Base-by-base conservation (phyloP, 2,888 invertebrate species). In the Nebria salina region DNA sequence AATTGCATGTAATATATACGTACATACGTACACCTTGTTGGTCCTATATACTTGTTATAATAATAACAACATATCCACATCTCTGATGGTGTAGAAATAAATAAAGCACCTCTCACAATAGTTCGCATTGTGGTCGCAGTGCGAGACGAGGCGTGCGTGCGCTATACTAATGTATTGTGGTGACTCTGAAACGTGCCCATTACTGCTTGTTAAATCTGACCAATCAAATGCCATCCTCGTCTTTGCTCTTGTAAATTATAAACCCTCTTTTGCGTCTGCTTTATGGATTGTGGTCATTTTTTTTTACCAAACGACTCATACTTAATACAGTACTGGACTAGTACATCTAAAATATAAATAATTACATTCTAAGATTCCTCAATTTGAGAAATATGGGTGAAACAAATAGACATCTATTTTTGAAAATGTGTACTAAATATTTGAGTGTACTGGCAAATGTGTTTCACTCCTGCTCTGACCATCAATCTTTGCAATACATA, bases 131-230 rank as follows among this genome's bases (percentile, higher is more conserved):
- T 68, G 34, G 34, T 34, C 4, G 68, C 68, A 5, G 68, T 68
- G 68, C 26, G 15, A 70, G n/a, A 26, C 34, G 70, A 70, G n/a
- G 70, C 34, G 70, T 70, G 70, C 70, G 20, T 5, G 25, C 15
- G 25, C 70, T 70, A 54, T 54, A 54, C 70, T 70, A 70, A 70
- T 70, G 70, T 70, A 70, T 76, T 77, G 77, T 72, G 77, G 77
- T 72, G 54, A 43, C 70, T 72, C 54, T 54, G 54, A 54, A 74
- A 79, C 74, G 79, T 79, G 66, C 79, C 68, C 79, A 79, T 79
- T 79, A 79, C 74, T 65, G 65, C 43, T 68, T 74, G 74, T 79
- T 79, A 74, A 68, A 72, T 76, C 41, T 26, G 77, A 72, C 77
- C 77, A 77, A 77, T 77, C 77, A 70, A 70, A 72, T 25, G 68